A percentile compares a stretch with the other conserved stretches of the same genome.
phyloP scores from a whole-genome alignment of 1,140 invertebrate genomes.

The Apis cerana region DNA sequence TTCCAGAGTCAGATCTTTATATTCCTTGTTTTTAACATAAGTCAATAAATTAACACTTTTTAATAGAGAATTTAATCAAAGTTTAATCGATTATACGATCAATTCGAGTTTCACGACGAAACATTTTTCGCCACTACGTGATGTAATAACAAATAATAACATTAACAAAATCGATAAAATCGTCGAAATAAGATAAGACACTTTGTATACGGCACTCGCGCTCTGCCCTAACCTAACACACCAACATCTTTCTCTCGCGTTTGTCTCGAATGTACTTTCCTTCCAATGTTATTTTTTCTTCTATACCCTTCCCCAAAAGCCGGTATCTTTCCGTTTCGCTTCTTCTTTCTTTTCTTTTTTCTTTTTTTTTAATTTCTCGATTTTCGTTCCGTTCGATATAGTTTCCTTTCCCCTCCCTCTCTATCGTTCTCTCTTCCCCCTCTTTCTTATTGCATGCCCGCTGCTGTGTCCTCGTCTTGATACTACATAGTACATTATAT shows the following conservation, averaged over 20 bases:
- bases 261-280: background rate
- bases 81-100: too few relatives aligned
- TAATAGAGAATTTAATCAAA: too few relatives aligned
- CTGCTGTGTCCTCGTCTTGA: conserved; percentile 70
- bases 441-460: conserved; percentile 69
- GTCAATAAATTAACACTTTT: too few relatives aligned
- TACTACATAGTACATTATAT: conserved; percentile 54
- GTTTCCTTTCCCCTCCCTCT: background rate
- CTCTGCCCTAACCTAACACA: background rate
- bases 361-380: background rate
- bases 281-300: background rate
- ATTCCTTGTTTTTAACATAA: too few relatives aligned
- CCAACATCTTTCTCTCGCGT: background rate
- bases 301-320: background rate
- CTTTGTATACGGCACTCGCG: background rate
- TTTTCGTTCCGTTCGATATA: background rate
- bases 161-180: too few relatives aligned
- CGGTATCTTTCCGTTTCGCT: background rate
- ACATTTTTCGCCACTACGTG: too few relatives aligned
- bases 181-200: too few relatives aligned
- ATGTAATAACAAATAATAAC: too few relatives aligned
- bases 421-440: conserved; percentile 15
- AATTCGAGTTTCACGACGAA: too few relatives aligned
- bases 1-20: too few relatives aligned
- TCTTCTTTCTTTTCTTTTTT: background rate